Evolutionary conservation across 2,113 vertebrate genomes (phyloP).

Genomic region (Stegostoma tigrinum): DNA sequence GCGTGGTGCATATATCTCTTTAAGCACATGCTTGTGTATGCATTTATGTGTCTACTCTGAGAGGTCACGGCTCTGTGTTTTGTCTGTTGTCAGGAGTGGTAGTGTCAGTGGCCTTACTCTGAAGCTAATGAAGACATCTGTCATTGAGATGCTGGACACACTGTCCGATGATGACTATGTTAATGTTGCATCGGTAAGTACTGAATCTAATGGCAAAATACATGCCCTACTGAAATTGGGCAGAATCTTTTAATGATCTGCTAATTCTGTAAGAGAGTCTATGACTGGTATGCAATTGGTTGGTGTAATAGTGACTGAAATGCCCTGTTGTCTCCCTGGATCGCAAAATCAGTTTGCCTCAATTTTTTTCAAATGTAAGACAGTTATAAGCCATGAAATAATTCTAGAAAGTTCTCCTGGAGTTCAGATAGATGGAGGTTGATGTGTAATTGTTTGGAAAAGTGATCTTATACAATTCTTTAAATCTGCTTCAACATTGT

Average conservation of each 20-base stretch:
- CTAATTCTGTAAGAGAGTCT: neutral
- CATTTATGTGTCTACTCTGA: neutral
- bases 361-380: neutral
- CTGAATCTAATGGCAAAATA: neutral
- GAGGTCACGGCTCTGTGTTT: conserved; percentile 23
- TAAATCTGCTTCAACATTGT: neutral
- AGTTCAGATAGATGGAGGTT: neutral
- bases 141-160: conserved; percentile 85
- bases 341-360: neutral
- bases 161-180: conserved; percentile 90
- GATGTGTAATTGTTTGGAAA: neutral
- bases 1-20: no score
- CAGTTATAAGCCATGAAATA: neutral
- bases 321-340: neutral
- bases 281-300: neutral
- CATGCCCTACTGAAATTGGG: neutral
- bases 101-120: conserved; percentile 91
- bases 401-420: neutral
- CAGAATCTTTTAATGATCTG: neutral
- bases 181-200: conserved; percentile 72
- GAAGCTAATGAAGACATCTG: conserved; percentile 91
- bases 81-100: conserved; percentile 71
- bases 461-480: neutral
- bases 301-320: neutral
- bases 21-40: neutral